Percentiles rank a stretch among this genome's conserved stretches.
Evolutionary conservation across 2,113 vertebrate species (phyloP).

Genomic region (Rissa tridactyla): DNA sequence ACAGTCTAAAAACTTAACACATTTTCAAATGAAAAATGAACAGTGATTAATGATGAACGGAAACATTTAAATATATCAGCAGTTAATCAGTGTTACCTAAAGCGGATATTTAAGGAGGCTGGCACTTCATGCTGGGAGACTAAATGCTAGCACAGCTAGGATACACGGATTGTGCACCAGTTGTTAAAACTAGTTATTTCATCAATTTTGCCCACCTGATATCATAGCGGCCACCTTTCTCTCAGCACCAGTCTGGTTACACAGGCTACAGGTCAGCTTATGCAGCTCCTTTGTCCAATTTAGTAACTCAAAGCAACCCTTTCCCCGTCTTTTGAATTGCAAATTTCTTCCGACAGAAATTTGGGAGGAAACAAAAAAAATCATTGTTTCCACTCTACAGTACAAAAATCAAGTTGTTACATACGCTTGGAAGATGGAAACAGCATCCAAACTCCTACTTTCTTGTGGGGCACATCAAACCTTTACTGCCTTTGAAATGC

Average conservation of each 20-base stretch:
- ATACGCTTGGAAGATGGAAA: background rate
- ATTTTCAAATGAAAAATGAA: conserved; percentile 55
- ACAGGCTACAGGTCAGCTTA: background rate
- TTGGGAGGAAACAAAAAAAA: background rate
- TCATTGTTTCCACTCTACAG: background rate
- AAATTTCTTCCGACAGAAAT: background rate
- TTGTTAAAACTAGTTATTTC: background rate
- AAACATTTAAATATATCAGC: conserved; percentile 49
- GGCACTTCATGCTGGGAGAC: background rate
- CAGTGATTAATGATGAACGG: conserved; percentile 23
- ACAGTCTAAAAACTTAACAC: background rate
- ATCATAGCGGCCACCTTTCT: background rate
- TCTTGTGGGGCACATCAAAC: background rate
- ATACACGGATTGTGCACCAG: rapidly evolving
- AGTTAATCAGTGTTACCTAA: background rate
- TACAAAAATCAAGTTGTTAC: background rate
- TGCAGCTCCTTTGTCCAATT: background rate
- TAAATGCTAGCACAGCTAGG: background rate
- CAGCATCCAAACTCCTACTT: background rate
- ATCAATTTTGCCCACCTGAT: background rate
- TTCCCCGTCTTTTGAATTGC: background rate
- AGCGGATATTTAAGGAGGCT: background rate
- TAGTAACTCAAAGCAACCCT: background rate
- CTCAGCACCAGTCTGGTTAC: background rate
- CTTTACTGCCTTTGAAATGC: background rate